Evolutionary conservation across 2,113 vertebrate species (phyloP).

Genomic region (Ameiurus melas): DNA sequence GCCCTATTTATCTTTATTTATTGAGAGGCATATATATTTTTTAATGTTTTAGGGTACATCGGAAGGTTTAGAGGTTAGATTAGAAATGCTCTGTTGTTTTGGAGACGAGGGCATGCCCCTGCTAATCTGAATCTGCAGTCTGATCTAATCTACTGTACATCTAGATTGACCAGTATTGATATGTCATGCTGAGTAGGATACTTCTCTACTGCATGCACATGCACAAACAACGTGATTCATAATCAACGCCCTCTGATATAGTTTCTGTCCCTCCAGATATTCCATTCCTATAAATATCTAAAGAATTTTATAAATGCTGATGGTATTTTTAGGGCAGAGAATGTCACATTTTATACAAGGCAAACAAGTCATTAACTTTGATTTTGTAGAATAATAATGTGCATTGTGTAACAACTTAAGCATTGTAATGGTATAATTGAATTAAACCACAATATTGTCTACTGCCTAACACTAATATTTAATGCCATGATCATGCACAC

Average conservation of each 20-base stretch:
- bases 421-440: background rate
- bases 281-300: constrained; percentile 54
- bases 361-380: constrained; percentile 29
- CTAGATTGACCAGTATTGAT: constrained; percentile 47
- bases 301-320: constrained; percentile 41
- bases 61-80: constrained; percentile 19
- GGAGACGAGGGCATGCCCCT: constrained; percentile 15
- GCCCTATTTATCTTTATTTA: constrained; percentile 58
- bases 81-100: constrained; percentile 33
- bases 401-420: background rate
- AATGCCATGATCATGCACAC: constrained; percentile 36
- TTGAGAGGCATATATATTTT: constrained; percentile 43
- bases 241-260: constrained; percentile 29
- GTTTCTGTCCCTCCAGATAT: constrained; percentile 48
- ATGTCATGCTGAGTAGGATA: constrained; percentile 32
- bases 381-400: constrained; percentile 15
- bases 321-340: constrained; percentile 35
- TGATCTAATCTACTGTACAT: constrained; percentile 32
- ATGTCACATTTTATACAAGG: constrained; percentile 41
- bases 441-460: constrained; percentile 26
- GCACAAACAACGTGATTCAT: constrained; percentile 5
- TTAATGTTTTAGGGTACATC: constrained; percentile 32
- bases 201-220: constrained; percentile 3
- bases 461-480: constrained; percentile 36
- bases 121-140: constrained; percentile 24